phyloP scores from a whole-genome alignment of 2,113 vertebrate species.

The Pampusana beccarii region DNA sequence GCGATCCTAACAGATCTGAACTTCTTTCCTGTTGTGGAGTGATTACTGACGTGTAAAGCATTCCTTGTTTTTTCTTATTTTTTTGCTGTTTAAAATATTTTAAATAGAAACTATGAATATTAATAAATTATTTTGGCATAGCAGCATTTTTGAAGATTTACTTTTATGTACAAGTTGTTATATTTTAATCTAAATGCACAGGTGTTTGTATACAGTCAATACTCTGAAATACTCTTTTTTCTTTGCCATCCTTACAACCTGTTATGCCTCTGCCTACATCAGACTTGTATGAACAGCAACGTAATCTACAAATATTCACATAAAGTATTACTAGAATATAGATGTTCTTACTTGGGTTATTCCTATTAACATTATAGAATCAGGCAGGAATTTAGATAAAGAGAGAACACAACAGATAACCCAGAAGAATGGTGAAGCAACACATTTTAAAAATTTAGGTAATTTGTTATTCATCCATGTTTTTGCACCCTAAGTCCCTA shows the following conservation, averaged over 20 bases:
- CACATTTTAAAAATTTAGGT: rapidly evolving
- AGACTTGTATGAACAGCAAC: neutral
- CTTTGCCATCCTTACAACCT: neutral
- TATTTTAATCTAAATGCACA: neutral
- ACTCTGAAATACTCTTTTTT: neutral
- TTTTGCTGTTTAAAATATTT: neutral
- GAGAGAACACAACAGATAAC: neutral
- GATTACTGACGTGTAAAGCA: neutral
- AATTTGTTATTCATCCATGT: neutral
- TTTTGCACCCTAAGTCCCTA: neutral
- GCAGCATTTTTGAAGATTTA: neutral
- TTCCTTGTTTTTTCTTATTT: neutral
- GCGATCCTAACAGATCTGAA: neutral
- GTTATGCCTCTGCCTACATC: neutral
- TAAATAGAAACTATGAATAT: neutral
- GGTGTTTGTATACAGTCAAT: neutral
- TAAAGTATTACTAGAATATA: neutral
- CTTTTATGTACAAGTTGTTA: neutral
- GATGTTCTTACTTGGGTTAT: neutral
- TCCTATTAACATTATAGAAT: neutral
- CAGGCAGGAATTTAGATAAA: neutral
- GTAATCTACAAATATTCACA: neutral
- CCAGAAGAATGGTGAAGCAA: neutral
- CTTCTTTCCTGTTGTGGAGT: neutral
- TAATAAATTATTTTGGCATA: neutral